phyloP scores from a whole-genome alignment of 2,888 invertebrate genomes.

The Chalcosyrphus nemorum region DNA sequence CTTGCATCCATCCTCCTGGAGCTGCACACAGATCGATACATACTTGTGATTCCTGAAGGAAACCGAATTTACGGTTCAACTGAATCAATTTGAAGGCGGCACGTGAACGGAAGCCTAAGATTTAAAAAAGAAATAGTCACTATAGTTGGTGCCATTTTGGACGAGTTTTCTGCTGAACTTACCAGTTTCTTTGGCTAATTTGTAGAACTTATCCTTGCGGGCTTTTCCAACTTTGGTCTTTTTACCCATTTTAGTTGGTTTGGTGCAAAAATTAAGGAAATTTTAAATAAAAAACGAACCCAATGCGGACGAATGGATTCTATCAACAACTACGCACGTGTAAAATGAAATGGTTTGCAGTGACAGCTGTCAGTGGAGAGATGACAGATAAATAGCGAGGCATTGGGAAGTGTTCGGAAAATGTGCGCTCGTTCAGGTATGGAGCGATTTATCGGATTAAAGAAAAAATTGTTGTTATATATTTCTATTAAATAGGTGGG shows the following conservation, averaged over 20 bases:
- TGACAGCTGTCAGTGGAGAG: constrained; percentile 28
- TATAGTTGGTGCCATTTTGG: too few species aligned
- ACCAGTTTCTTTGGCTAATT: constrained; percentile 99
- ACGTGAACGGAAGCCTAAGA: constrained; percentile 95
- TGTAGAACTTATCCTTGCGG: constrained; percentile 98
- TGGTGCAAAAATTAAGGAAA: neutral
- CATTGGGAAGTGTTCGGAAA: too few species aligned
- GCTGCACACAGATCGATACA: constrained; percentile 99
- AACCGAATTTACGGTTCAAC: constrained; percentile 97
- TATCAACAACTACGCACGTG: constrained; percentile 66
- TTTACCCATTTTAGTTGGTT: constrained; percentile 91
- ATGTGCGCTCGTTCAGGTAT: too few species aligned
- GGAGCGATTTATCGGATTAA: too few species aligned
- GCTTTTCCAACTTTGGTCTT: constrained; percentile 99
- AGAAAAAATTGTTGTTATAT: too few species aligned
- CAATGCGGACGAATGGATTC: neutral
- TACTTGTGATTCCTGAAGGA: constrained; percentile 97
- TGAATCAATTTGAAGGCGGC: constrained; percentile 99
- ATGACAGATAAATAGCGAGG: neutral
- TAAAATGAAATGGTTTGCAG: neutral
- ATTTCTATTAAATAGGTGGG: too few species aligned
- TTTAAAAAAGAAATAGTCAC: too few species aligned
- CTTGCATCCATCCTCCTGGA: constrained; percentile 99
- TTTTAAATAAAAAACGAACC: neutral
- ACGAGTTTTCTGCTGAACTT: constrained; percentile 76